Evolutionary conservation across 2,888 invertebrate species (phyloP).

Genomic region (Ernsta delagoae): DNA sequence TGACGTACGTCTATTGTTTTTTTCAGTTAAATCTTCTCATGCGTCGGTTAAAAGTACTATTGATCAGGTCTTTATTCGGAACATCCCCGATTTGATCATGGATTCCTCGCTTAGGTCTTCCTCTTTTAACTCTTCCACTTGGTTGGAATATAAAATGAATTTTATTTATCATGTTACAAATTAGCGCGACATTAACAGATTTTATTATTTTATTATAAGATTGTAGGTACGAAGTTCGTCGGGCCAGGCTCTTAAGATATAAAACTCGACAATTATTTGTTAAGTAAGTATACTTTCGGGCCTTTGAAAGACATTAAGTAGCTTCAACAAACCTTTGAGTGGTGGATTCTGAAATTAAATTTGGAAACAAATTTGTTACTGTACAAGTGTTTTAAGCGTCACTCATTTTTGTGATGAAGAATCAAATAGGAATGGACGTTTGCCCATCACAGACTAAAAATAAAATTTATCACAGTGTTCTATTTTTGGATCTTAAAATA

Average conservation of each 20-base stretch:
- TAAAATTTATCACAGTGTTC: not conserved
- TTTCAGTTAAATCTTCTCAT: no score
- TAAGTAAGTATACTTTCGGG: not conserved
- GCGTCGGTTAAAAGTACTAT: no score
- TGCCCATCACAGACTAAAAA: not conserved
- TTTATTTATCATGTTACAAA: no score
- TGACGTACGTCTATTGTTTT: no score
- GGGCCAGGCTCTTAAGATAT: conserved; percentile 1
- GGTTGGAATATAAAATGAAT: no score
- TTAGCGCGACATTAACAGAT: no score
- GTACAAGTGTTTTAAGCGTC: not conserved
- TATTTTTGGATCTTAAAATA: not conserved
- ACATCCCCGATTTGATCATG: no score
- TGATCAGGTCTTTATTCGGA: no score
- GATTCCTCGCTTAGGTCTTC: no score
- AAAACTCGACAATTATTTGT: conserved; percentile 10
- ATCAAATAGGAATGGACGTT: not conserved
- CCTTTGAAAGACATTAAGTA: not conserved
- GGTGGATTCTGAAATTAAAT: not conserved
- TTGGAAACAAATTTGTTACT: conserved; percentile 11
- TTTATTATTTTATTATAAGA: no score
- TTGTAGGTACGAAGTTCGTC: not conserved
- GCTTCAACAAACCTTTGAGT: conserved; percentile 15
- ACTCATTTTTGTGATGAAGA: conserved; percentile 5
- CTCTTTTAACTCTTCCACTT: no score